These are phyloP conservation scores for Euglossa dilemma DNA, from an alignment of 1,140 invertebrate genomes.

Conservation along the genomic window DNA sequence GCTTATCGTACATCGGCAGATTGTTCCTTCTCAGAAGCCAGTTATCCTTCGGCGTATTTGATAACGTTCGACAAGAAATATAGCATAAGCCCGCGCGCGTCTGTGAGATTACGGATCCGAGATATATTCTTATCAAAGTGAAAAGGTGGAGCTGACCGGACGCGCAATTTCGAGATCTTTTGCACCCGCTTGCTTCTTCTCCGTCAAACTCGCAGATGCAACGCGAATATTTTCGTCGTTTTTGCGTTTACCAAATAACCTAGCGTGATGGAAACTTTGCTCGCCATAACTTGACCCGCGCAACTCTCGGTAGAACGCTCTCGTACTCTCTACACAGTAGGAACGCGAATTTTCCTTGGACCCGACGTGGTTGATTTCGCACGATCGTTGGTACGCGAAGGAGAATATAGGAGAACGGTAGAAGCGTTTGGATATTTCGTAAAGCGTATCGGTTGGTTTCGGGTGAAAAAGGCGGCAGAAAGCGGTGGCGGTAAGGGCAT, in stretches of 20 bases:
- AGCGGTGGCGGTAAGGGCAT: neutral
- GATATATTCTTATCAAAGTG: slow-evolving; percentile 58
- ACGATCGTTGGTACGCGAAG: neutral
- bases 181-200: neutral
- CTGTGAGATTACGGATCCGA: slow-evolving; percentile 42
- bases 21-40: slow-evolving; percentile 55
- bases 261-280: neutral
- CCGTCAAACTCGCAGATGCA: neutral
- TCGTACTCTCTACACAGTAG: too few species aligned
- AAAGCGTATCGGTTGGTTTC: slow-evolving; percentile 39
- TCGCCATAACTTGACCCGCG: too few species aligned
- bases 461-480: slow-evolving; percentile 6
- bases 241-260: neutral
- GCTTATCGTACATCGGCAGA: slow-evolving; percentile 53
- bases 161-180: slow-evolving; percentile 22
- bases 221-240: neutral
- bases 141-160: neutral
- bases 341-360: neutral
- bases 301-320: too few species aligned
- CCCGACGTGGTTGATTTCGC: slow-evolving; percentile 1
- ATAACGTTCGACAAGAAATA: slow-evolving; percentile 58
- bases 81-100: slow-evolving; percentile 8
- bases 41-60: slow-evolving; percentile 49
- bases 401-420: neutral
- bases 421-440: neutral